A percentile compares a stretch with the other conserved stretches of the same genome.
These are phyloP conservation scores for Limenitis camilla DNA, from an alignment of 2,888 invertebrate genomes.

Conservation along the genomic window DNA sequence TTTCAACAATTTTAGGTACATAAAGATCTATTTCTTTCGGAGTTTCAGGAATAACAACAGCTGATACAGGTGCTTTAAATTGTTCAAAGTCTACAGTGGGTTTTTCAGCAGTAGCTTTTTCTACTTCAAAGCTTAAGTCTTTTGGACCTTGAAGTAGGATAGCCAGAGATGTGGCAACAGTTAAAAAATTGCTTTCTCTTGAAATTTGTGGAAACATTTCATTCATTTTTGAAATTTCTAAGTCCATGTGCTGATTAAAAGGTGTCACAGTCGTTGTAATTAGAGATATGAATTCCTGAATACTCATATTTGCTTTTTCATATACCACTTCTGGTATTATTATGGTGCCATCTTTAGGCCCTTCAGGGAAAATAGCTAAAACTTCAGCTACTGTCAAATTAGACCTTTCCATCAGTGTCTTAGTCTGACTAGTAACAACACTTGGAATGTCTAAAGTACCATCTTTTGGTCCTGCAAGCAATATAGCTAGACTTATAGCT, in stretches of 20 bases:
- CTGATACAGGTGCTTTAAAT: neutral
- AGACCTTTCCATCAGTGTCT: slow-evolving; percentile 3
- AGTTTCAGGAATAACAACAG: neutral
- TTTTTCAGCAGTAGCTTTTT: neutral
- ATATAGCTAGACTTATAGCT: neutral
- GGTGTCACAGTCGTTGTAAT: slow-evolving; percentile 12
- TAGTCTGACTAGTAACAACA: neutral
- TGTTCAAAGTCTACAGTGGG: neutral
- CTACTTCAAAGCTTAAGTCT: neutral
- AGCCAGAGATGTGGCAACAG: neutral
- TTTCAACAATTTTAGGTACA: neutral
- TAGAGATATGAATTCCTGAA: slow-evolving; percentile 16
- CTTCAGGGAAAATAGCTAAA: slow-evolving; percentile 4
- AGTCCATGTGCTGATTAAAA: slow-evolving; percentile 17
- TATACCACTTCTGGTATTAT: neutral
- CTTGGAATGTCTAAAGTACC: neutral
- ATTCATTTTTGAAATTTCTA: slow-evolving; percentile 14
- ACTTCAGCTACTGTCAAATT: slow-evolving; percentile 4
- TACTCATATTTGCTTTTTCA: slow-evolving; percentile 9
- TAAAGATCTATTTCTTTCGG: neutral
- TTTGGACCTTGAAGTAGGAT: neutral
- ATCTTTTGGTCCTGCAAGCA: slow-evolving; percentile 11
- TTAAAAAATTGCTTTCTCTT: slow-evolving; percentile 1
- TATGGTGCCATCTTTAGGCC: slow-evolving; percentile 4
- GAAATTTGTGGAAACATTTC: slow-evolving; percentile 1